Conservation (phyloP, 2,888 invertebrate genomes). For the Poecilus cupreus region DNA sequence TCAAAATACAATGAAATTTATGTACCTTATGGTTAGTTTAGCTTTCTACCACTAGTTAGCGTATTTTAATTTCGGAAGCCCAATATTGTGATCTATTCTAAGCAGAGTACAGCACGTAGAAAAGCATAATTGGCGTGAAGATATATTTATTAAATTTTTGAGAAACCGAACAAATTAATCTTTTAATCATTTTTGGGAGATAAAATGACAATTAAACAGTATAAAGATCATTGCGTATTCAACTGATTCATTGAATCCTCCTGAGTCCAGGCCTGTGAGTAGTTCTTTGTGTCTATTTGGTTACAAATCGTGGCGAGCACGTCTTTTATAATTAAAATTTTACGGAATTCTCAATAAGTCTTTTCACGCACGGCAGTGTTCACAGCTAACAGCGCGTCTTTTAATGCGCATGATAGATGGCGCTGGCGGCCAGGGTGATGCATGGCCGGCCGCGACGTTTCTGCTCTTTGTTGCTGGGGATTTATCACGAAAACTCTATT, state of each 20-base stretch:
- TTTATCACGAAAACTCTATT: slow-evolving; percentile 18
- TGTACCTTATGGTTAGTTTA: too few species aligned
- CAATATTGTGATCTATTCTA: too few species aligned
- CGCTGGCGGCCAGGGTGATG: background rate
- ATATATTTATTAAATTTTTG: too few species aligned
- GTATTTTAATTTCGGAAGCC: too few species aligned
- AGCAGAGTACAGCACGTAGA: too few species aligned
- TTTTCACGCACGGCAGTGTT: background rate
- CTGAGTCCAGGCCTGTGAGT: background rate
- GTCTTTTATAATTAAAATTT: slow-evolving; percentile 56
- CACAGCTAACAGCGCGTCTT: background rate
- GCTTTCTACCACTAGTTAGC: too few species aligned
- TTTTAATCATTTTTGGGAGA: too few species aligned
- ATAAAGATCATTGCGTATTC: too few species aligned
- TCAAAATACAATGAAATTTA: too few species aligned
- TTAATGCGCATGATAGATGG: slow-evolving; percentile 14
- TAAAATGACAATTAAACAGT: background rate
- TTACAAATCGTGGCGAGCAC: slow-evolving; percentile 11
- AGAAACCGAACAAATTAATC: too few species aligned
- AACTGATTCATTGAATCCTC: background rate
- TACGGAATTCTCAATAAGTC: slow-evolving; percentile 55
- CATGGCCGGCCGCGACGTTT: slow-evolving; percentile 8
- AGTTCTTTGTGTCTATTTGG: background rate
- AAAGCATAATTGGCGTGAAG: too few species aligned
- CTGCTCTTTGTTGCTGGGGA: slow-evolving; percentile 13